A percentile compares a stretch with the other conserved stretches of the same genome.
Evolutionary conservation across 1,140 invertebrate genomes (phyloP).

Genomic region (Heliothis subflexa): DNA sequence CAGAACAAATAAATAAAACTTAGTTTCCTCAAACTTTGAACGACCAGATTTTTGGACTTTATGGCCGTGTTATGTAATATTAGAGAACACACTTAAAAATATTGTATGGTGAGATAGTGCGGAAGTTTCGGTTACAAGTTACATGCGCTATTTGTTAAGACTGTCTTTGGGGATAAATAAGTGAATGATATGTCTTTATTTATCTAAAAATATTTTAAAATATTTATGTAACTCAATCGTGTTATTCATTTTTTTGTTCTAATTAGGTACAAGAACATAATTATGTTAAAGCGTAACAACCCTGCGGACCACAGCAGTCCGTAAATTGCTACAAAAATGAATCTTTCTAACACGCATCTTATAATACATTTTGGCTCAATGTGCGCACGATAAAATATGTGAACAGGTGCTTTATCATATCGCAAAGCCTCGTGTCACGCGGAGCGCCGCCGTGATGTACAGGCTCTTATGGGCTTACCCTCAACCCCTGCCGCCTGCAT

Average conservation of each 20-base stretch:
- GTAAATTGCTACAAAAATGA: conserved; percentile 41
- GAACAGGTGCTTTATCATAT: conserved; percentile 81
- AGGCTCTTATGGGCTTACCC: conserved; percentile 74
- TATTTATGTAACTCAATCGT: too few species aligned
- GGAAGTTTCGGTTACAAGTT: too few species aligned
- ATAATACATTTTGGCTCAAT: conserved; percentile 73
- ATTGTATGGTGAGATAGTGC: too few species aligned
- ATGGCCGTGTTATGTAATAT: conserved; percentile 17
- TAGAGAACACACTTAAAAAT: neutral
- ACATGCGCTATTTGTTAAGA: too few species aligned
- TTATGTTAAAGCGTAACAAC: neutral
- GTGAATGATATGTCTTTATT: too few species aligned
- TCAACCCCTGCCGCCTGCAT: conserved; percentile 58
- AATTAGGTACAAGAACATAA: neutral
- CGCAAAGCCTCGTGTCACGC: conserved; percentile 78
- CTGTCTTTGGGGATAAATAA: too few species aligned
- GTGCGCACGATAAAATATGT: conserved; percentile 77
- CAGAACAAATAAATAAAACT: conserved; percentile 44
- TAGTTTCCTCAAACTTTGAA: conserved; percentile 30
- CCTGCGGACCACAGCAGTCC: neutral
- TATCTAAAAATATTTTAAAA: too few species aligned
- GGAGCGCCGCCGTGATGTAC: conserved; percentile 74
- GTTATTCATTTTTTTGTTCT: too few species aligned
- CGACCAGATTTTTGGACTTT: conserved; percentile 15
- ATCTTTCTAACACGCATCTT: conserved; percentile 47